Evolutionary conservation across 1,140 invertebrate species (phyloP).

Genomic region (Eubasilissa regina): DNA sequence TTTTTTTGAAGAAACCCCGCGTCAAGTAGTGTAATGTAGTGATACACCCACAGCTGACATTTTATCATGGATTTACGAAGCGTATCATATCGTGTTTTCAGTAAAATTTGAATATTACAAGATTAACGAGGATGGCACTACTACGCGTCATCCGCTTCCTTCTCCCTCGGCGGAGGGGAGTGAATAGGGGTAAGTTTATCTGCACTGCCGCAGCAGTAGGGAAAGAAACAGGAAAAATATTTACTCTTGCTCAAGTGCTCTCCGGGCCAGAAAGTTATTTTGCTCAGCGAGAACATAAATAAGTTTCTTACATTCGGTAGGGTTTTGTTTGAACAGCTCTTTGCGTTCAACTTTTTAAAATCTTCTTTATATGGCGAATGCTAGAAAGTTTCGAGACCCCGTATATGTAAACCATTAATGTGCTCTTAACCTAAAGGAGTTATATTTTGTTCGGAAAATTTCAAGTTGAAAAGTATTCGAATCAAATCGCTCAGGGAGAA

Average conservation of each 20-base stretch:
- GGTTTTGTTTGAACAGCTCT: conserved; percentile 41
- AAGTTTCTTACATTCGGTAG: conserved; percentile 40
- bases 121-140: neutral
- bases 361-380: conserved; percentile 31
- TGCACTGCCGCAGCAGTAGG: conserved; percentile 15
- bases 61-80: neutral
- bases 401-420: conserved; percentile 32
- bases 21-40: neutral
- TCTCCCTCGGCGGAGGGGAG: neutral
- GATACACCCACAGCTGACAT: neutral
- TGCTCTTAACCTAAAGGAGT: conserved; percentile 12
- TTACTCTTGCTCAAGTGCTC: conserved; percentile 34
- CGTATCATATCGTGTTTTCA: conserved; percentile 26
- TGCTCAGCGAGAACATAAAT: conserved; percentile 39
- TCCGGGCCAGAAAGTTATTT: conserved; percentile 25
- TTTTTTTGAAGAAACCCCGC: neutral
- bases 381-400: conserved; percentile 13
- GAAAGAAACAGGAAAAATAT: conserved; percentile 34
- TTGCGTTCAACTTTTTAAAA: conserved; percentile 29
- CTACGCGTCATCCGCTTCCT: neutral
- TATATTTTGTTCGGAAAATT: conserved; percentile 5
- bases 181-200: conserved; percentile 4
- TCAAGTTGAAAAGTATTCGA: neutral
- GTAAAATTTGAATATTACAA: neutral
- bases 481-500: neutral